A percentile compares a stretch with the other conserved stretches of the same genome.
phyloP scores from a whole-genome alignment of 2,113 vertebrate genomes.

The human (Homo sapiens) region GRCh38 chr2:228652001-228652500 shows the following conservation, averaged over 20 bases:
- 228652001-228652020: not conserved
- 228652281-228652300: not conserved
- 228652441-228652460: not conserved
- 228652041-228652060: not conserved
- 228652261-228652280: not conserved
- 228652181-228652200: not conserved
- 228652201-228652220: not conserved
- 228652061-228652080: not conserved
- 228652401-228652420: not conserved
- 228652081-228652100: not conserved
- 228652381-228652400: not conserved
- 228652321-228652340: not conserved
- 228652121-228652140: not conserved
- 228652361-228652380: not conserved
- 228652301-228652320: not conserved
- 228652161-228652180: not conserved
- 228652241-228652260: not conserved
- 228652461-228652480: not conserved
- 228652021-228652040: not conserved
- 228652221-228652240: not conserved
- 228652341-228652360: not conserved
- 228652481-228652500: not conserved
- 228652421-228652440: not conserved
- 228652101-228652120: not conserved
- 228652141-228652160: not conserved